Base-by-base conservation (phyloP, 2,888 invertebrate genomes). In the Pecten maximus region DNA sequence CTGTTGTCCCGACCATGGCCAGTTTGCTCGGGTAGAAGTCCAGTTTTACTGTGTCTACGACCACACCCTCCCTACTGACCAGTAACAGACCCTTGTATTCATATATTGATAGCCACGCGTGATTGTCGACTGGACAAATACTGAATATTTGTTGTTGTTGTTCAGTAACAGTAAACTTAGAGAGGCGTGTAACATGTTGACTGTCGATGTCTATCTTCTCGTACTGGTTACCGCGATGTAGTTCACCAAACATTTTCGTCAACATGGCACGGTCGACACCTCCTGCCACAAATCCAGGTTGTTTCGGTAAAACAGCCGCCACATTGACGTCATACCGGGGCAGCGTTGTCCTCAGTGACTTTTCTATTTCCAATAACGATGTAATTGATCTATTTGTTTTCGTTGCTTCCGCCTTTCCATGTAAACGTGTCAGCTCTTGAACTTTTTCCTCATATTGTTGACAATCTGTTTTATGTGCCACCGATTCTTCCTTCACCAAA, bases 81-180 rank as follows among this genome's bases (percentile, higher is more conserved):
- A 74, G 74, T 74, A 74, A 12, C 35, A 74, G 74, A 74, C 35
- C 35, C 10, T 35, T 28, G 28, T 74, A 35, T 35, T 35, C 10
- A 35, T 74, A 28, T 35, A 74, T 74, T 35, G 74, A 74, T 74
- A 74, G 35, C 74, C 74, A 74, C 28, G 74, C 74, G 12, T 74
- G 74, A 35, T 35, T 74, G 74, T 74, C 74, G 12, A 74, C 35
- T 74, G 74, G 74, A 74, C 74, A 74, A 35, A 74, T 74, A 74
- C 12, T 2, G 74, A 15, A 74, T 74, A 74, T 74, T 35, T 74
- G 12, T 12, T 10, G 28, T 28, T 74, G 28, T 74, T 28, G 74
- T n/a, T n/a, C n/a, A 74, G 28, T 74, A 74, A 74, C 74, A 74
- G 74, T 74, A 35, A 74, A 74, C 74, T 74, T 28, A 15, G 74